A percentile compares a stretch with the other conserved stretches of the same genome.
These are phyloP conservation scores for Melieria omissa DNA, from an alignment of 2,888 invertebrate genomes.

Conservation along the genomic window DNA sequence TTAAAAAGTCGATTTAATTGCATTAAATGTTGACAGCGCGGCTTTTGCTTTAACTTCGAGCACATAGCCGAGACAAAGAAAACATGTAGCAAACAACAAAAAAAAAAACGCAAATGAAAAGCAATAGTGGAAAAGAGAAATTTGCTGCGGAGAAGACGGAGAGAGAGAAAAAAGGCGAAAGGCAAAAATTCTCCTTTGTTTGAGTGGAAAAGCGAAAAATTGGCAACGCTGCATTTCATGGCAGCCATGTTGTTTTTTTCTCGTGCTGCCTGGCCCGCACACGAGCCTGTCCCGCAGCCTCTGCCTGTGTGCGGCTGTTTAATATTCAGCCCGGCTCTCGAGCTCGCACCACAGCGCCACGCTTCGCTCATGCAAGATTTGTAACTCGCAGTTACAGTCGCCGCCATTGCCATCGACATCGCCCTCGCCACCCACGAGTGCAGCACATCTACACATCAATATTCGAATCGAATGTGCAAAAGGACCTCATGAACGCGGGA, in stretches of 20 bases:
- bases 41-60: slow-evolving; percentile 8
- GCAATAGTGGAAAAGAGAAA: slow-evolving; percentile 26
- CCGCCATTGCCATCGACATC: neutral
- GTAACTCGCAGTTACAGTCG: neutral
- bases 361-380: too few species aligned
- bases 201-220: slow-evolving; percentile 47
- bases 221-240: slow-evolving; percentile 56
- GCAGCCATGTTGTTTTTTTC: slow-evolving; percentile 54
- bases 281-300: too few species aligned
- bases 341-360: too few species aligned
- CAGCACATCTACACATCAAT: slow-evolving; percentile 15
- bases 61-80: slow-evolving; percentile 16
- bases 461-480: slow-evolving; percentile 26
- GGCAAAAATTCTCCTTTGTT: neutral
- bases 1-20: slow-evolving; percentile 20
- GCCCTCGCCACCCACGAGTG: neutral
- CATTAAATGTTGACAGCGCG: slow-evolving; percentile 12
- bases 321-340: too few species aligned
- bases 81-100: slow-evolving; percentile 9
- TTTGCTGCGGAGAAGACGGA: slow-evolving; percentile 8
- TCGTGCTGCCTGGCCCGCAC: neutral
- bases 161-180: too few species aligned
- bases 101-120: slow-evolving; percentile 24
- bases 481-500: neutral
- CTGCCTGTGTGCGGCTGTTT: too few species aligned